Evolutionary conservation across 2,797 vertebrate species (phyloP).

Genomic region (Rhinichthys osculus): DNA sequence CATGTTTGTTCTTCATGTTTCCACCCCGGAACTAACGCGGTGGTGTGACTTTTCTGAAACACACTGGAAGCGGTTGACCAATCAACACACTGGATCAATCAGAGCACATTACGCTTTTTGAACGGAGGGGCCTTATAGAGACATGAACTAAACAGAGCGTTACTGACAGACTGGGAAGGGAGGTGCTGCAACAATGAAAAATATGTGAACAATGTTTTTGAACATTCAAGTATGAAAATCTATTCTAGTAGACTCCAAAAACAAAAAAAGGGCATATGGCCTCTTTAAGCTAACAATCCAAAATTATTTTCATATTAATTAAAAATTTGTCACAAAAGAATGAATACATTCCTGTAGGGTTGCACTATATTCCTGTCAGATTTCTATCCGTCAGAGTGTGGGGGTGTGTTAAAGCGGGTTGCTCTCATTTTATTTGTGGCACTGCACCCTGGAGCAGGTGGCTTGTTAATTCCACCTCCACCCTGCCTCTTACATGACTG

Average conservation of each 20-base stretch:
- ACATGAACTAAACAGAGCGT: neutral
- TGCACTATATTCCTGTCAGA: constrained; percentile 5
- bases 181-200: neutral
- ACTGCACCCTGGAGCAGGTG: constrained; percentile 39
- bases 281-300: neutral
- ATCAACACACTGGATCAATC: neutral
- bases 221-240: neutral
- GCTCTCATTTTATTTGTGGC: constrained; percentile 7
- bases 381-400: constrained; percentile 4
- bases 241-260: neutral
- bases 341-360: neutral
- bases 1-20: too few relatives aligned
- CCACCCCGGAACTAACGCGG: too few relatives aligned
- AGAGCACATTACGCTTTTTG: neutral
- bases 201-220: neutral
- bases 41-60: too few relatives aligned
- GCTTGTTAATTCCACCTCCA: constrained; percentile 36
- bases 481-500: constrained; percentile 12
- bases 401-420: neutral
- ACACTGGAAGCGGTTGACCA: too few relatives aligned
- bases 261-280: neutral
- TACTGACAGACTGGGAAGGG: neutral
- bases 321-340: neutral
- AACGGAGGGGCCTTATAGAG: neutral
- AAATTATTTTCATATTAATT: neutral